These are phyloP conservation scores for Fistularia tabacaria DNA, from an alignment of 2,797 vertebrate genomes.

Conservation along the genomic window DNA sequence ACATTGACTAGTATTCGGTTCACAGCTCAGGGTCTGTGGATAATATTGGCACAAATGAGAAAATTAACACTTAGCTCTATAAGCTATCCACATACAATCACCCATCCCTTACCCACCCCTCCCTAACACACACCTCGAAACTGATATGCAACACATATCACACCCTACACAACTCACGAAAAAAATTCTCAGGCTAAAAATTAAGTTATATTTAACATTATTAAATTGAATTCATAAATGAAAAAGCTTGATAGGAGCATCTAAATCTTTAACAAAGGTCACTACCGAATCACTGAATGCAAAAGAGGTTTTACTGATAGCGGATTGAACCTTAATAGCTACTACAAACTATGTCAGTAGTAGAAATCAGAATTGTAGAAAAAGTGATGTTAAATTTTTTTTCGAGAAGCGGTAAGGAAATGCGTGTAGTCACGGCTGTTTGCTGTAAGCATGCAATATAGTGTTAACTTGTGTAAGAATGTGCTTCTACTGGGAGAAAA, in stretches of 20 bases:
- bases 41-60: constrained; percentile 65
- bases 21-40: constrained; percentile 68
- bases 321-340: constrained; percentile 48
- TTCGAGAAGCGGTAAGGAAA: constrained; percentile 34
- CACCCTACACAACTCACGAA: constrained; percentile 38
- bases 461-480: constrained; percentile 64
- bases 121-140: constrained; percentile 27
- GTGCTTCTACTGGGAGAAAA: constrained; percentile 42
- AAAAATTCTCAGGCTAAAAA: constrained; percentile 47
- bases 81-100: constrained; percentile 42
- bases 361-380: constrained; percentile 54
- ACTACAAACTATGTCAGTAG: constrained; percentile 52
- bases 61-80: constrained; percentile 58
- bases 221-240: constrained; percentile 30
- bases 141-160: constrained; percentile 55
- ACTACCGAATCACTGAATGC: constrained; percentile 40
- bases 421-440: constrained; percentile 20
- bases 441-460: constrained; percentile 51
- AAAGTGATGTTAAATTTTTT: constrained; percentile 41
- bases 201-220: constrained; percentile 31
- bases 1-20: constrained; percentile 36
- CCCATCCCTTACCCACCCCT: background rate
- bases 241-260: constrained; percentile 45
- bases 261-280: constrained; percentile 18
- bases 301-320: constrained; percentile 30